Percentiles rank a stretch among this genome's conserved stretches.
phyloP scores from a whole-genome alignment of 2,113 vertebrate genomes.

The Rhynchopsitta pachyrhyncha region DNA sequence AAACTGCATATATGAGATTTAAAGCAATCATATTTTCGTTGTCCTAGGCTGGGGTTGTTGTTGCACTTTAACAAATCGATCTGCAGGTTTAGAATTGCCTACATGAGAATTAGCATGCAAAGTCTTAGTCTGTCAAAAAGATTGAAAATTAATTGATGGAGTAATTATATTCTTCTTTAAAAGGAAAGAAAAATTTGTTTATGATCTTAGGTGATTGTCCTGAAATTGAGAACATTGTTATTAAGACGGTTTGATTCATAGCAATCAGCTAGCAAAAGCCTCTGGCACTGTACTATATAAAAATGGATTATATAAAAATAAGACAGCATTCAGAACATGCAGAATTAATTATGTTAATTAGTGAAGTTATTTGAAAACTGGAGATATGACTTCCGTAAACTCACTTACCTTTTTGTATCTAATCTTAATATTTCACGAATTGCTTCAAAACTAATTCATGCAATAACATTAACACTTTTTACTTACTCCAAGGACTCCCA shows the following conservation, averaged over 20 bases:
- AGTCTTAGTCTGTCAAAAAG: neutral
- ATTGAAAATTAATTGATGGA: neutral
- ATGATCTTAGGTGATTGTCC: neutral
- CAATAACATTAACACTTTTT: neutral
- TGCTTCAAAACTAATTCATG: neutral
- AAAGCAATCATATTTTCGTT: slow-evolving; percentile 63
- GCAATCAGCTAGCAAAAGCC: neutral
- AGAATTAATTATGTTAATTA: slow-evolving; percentile 20
- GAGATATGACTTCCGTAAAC: neutral
- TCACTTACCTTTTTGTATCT: neutral
- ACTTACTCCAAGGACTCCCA: neutral
- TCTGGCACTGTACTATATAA: neutral
- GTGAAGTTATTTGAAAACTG: neutral
- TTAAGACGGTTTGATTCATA: neutral
- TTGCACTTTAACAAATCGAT: slow-evolving; percentile 58
- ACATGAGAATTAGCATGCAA: slow-evolving; percentile 1
- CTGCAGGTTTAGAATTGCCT: slow-evolving; percentile 47
- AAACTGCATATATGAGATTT: slow-evolving; percentile 58
- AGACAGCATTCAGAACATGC: neutral
- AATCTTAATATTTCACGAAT: neutral
- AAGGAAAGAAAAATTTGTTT: neutral
- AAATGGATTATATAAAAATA: slow-evolving; percentile 1
- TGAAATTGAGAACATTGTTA: neutral
- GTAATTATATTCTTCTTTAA: neutral
- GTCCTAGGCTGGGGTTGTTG: slow-evolving; percentile 39